Percentiles rank a stretch among this genome's conserved stretches.
These are phyloP conservation scores for Saxicola maurus DNA, from an alignment of 2,797 vertebrate genomes.

Conservation along the genomic window DNA sequence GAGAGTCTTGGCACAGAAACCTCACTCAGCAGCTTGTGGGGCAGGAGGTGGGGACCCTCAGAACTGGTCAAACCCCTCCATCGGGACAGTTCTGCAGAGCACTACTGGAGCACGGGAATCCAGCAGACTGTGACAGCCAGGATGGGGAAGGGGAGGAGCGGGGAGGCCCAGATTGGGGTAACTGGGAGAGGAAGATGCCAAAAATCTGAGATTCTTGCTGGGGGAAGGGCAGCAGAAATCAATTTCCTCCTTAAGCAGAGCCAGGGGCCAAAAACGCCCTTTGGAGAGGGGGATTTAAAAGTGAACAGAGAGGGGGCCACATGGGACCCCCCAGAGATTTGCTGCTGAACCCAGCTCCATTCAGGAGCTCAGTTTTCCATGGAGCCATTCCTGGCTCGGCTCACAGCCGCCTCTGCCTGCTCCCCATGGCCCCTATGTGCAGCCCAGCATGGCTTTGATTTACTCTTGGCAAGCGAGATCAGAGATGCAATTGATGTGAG, in stretches of 20 bases:
- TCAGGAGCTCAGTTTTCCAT: neutral
- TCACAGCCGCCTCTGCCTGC: neutral
- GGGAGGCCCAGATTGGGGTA: constrained; percentile 36
- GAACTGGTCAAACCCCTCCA: neutral
- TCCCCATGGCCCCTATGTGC: neutral
- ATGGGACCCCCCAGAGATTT: neutral
- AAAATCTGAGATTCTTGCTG: constrained; percentile 19
- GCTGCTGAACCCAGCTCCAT: neutral
- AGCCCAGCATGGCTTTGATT: constrained; percentile 29
- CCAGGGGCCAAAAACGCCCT: neutral
- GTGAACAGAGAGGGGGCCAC: neutral
- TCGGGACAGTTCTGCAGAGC: neutral
- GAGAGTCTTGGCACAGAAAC: neutral
- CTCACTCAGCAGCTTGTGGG: neutral
- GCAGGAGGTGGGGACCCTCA: neutral
- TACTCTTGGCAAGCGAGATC: constrained; percentile 41
- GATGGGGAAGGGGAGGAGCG: neutral
- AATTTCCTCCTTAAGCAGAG: neutral
- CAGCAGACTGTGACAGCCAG: neutral
- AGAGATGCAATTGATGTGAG: constrained; percentile 19
- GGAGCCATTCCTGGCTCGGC: neutral
- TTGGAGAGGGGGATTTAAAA: neutral
- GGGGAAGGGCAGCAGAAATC: constrained; percentile 29
- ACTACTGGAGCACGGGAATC: accelerated
- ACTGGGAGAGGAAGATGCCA: neutral